A percentile compares a stretch with the other conserved stretches of the same genome.
phyloP scores from a whole-genome alignment of 2,797 vertebrate genomes.

The Chelon auratus region DNA sequence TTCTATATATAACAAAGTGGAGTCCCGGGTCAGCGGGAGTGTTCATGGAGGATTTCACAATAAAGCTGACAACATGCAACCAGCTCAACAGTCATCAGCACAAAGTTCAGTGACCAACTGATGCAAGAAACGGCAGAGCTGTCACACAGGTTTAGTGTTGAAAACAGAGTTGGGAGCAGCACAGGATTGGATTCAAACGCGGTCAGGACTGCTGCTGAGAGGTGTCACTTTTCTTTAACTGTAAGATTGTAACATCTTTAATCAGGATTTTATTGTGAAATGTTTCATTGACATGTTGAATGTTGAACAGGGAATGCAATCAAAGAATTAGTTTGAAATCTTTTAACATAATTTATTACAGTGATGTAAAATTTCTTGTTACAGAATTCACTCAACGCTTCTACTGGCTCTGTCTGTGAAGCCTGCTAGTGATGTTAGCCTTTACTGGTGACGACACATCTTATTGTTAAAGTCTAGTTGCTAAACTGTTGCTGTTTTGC shows the following conservation, averaged over 20 bases:
- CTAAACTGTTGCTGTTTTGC: slow-evolving; percentile 25
- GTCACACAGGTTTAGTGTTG: neutral
- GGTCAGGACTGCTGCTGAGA: slow-evolving; percentile 5
- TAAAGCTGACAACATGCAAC: slow-evolving; percentile 37
- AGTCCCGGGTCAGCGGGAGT: slow-evolving; percentile 33
- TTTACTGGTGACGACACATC: neutral
- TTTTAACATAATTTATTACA: neutral
- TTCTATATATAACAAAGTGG: neutral
- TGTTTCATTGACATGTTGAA: neutral
- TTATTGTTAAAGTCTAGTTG: neutral
- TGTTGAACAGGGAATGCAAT: neutral
- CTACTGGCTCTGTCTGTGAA: neutral
- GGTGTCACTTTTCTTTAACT: slow-evolving; percentile 1
- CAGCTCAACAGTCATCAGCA: slow-evolving; percentile 61
- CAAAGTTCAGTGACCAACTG: slow-evolving; percentile 80
- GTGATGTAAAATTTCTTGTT: neutral
- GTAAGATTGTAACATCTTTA: slow-evolving; percentile 7
- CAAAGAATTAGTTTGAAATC: neutral
- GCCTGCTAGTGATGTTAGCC: neutral
- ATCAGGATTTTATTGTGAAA: neutral
- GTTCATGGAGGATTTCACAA: slow-evolving; percentile 66
- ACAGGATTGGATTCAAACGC: slow-evolving; percentile 8
- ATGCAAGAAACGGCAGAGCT: slow-evolving; percentile 40
- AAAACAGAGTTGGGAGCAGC: slow-evolving; percentile 9
- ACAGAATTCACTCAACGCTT: neutral